A percentile compares a stretch with the other conserved stretches of the same genome.
Conservation (phyloP, 2,113 vertebrate genomes). For the Setophaga kirtlandii region DNA sequence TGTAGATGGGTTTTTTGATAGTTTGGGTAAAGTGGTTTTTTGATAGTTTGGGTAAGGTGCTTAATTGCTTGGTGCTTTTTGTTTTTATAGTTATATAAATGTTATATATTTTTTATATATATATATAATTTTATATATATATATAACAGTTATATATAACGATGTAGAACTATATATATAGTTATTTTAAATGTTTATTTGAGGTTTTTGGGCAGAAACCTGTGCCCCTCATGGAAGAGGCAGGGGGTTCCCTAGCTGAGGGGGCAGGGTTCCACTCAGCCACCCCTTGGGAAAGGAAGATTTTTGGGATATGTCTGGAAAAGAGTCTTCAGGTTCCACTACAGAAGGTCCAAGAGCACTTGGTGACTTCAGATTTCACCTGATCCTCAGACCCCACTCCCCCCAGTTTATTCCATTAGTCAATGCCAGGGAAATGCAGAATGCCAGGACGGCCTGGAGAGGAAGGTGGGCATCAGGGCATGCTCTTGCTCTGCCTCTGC, state of each 20-base stretch:
- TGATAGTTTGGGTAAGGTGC: too few species aligned
- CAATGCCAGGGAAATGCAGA: fast-evolving
- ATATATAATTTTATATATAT: too few species aligned
- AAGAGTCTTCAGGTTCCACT: not conserved
- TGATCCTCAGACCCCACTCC: not conserved
- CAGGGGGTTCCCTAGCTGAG: too few species aligned
- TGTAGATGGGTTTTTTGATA: too few species aligned
- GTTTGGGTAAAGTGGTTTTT: too few species aligned
- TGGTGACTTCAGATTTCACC: not conserved
- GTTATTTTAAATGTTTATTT: too few species aligned
- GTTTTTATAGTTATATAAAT: too few species aligned
- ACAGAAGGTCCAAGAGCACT: not conserved
- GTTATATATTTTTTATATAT: too few species aligned
- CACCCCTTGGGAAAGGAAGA: not conserved
- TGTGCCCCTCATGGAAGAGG: fast-evolving
- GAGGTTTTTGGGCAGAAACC: not conserved
- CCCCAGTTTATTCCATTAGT: not conserved
- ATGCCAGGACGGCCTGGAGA: not conserved
- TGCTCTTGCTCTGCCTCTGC: not conserved
- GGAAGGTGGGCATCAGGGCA: not conserved
- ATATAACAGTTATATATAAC: too few species aligned
- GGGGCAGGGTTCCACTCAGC: not conserved
- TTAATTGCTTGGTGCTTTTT: too few species aligned
- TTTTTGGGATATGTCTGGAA: not conserved
- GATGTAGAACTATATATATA: too few species aligned